Percentiles rank a stretch among this genome's conserved stretches.
phyloP scores from a whole-genome alignment of 2,797 vertebrate genomes.

The Mionectes olivaceus region DNA sequence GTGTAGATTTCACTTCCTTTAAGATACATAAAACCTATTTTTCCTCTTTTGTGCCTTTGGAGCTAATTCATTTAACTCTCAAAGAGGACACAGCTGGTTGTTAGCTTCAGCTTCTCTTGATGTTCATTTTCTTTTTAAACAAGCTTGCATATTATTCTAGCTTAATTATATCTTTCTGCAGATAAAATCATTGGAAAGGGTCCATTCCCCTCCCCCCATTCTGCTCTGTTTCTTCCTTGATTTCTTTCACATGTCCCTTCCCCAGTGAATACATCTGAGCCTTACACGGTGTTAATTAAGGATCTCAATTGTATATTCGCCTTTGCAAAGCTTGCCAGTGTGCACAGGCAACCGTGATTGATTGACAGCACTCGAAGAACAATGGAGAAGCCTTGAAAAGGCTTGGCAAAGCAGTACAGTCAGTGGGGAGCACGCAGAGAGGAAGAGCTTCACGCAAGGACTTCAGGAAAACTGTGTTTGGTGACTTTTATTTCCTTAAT shows the following conservation, averaged over 20 bases:
- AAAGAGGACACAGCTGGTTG: conserved; percentile 28
- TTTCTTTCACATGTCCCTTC: conserved; percentile 43
- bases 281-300: conserved; percentile 18
- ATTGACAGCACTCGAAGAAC: neutral
- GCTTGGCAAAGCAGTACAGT: conserved; percentile 11
- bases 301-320: conserved; percentile 27
- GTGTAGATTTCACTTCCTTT: conserved; percentile 12
- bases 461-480: conserved; percentile 2
- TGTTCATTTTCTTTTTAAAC: conserved; percentile 34
- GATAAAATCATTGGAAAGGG: conserved; percentile 55
- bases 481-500: conserved; percentile 38
- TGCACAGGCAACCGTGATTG: neutral
- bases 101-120: conserved; percentile 34
- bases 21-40: conserved; percentile 9
- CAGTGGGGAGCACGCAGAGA: neutral
- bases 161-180: conserved; percentile 48
- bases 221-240: conserved; percentile 20
- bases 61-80: conserved; percentile 1
- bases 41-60: conserved; percentile 34
- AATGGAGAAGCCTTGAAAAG: conserved; percentile 36
- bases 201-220: neutral
- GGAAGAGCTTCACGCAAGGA: conserved; percentile 6
- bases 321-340: conserved; percentile 30
- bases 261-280: conserved; percentile 39
- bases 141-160: conserved; percentile 30